Base-by-base conservation (phyloP, 1,140 invertebrate genomes). In the Drosophila jambulina region DNA sequence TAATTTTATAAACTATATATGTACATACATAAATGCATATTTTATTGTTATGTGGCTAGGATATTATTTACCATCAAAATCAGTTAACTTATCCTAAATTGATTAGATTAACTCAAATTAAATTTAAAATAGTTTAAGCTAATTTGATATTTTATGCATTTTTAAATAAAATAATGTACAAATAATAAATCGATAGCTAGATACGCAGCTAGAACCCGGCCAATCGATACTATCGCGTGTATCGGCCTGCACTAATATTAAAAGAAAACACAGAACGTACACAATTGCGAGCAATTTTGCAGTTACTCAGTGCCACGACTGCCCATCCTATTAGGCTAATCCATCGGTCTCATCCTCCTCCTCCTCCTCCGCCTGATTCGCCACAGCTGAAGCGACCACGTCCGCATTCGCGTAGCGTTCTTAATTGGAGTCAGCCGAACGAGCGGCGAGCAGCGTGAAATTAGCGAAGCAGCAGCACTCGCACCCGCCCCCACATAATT, bases 221-320 rank as follows among this genome's bases (percentile, higher is more conserved):
- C 38, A 58, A 58, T 58, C 56, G 56, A 58, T 58, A 58, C 56
- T 58, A 58, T 58, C 56, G 56, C 38, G 4, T 19, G 1, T 2
- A 2, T 15, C 40, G 23, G n/a, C 32, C 59, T 40, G 65, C 43
- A 48, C 49, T 57, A 58, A 70, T 56, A 56, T 56, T 51, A 70
- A 69, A 58, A 51, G 49, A 70, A 58, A 42, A 57, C 64, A 59
- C 61, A 67, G 45, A 34, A 68, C 62, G 45, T 46, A 67, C 70
- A 74, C 53, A 74, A 62, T 48, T 51, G 29, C 70, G 68, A 72
- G 45, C 36, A 70, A 58, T 42, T 71, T 72, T 42, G 69, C 67
- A 36, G 27, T n/a, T 49, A 34, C 57, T n/a, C 15, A 59, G 32
- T 72, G 69, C 69, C 69, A 72, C 69, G 69, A 72, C 67, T 71